These are phyloP conservation scores for Psittacula derbiana DNA, from an alignment of 2,797 vertebrate genomes.

Conservation along the genomic window DNA sequence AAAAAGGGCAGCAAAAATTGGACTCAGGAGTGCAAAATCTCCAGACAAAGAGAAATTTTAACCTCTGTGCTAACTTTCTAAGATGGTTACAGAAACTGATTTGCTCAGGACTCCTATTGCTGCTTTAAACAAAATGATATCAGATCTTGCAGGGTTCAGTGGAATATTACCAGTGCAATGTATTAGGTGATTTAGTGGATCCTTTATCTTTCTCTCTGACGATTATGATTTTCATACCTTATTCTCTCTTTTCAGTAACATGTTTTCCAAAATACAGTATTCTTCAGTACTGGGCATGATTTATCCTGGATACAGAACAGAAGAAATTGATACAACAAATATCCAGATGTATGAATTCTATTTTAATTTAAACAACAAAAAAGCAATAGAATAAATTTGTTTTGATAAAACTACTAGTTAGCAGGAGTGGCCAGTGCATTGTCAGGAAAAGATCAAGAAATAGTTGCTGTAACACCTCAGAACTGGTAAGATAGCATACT, in stretches of 20 bases:
- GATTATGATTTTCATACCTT: background rate
- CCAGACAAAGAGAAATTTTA: background rate
- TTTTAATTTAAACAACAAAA: background rate
- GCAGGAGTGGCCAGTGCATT: rapidly evolving
- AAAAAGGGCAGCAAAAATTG: background rate
- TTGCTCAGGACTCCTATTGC: background rate
- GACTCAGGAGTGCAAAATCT: background rate
- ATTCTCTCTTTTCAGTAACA: background rate
- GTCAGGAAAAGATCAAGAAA: background rate
- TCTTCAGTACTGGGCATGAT: background rate
- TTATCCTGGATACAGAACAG: background rate
- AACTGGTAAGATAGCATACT: background rate
- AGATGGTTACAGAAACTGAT: background rate
- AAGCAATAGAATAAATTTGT: background rate
- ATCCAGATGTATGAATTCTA: background rate
- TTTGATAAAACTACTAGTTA: background rate
- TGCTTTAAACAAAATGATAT: background rate
- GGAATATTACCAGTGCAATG: background rate
- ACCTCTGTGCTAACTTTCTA: background rate
- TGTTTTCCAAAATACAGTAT: background rate
- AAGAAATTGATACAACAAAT: background rate
- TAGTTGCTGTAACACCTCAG: background rate
- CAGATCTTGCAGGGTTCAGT: background rate
- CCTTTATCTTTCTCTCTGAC: background rate
- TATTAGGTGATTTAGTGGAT: background rate